A percentile compares a stretch with the other conserved stretches of the same genome.
Evolutionary conservation across 2,113 vertebrate genomes (phyloP).

Genomic region (Periophthalmus modestus): DNA sequence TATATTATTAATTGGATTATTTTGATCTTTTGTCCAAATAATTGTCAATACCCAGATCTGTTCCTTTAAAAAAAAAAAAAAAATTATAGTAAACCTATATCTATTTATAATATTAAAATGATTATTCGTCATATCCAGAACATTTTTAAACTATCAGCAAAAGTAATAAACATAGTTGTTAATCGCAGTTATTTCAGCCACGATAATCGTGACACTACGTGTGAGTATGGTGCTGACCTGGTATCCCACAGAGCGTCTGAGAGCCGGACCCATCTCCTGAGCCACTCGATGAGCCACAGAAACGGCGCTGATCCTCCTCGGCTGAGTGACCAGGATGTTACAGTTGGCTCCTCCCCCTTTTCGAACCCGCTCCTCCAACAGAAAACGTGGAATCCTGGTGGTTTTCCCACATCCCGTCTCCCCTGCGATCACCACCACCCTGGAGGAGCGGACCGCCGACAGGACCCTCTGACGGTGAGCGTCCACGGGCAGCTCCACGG

Average conservation of each 20-base stretch:
- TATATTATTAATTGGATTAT: background rate
- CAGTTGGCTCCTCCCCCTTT: slow-evolving; percentile 83
- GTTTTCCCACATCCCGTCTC: slow-evolving; percentile 98
- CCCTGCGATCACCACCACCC: slow-evolving; percentile 89
- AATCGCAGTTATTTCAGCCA: too few species aligned
- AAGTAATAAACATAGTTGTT: too few species aligned
- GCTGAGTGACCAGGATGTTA: slow-evolving; percentile 94
- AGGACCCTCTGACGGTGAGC: slow-evolving; percentile 84
- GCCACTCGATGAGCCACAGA: slow-evolving; percentile 91
- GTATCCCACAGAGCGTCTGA: slow-evolving; percentile 87
- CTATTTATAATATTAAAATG: too few species aligned
- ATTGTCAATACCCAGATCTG: too few species aligned
- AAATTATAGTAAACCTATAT: too few species aligned
- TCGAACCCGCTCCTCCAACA: slow-evolving; percentile 85
- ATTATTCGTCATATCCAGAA: too few species aligned
- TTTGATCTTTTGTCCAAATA: background rate
- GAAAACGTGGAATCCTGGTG: slow-evolving; percentile 90
- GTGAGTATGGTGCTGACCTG: slow-evolving; percentile 69
- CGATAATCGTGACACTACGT: too few species aligned
- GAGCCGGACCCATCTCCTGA: slow-evolving; percentile 87
- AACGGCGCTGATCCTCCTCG: slow-evolving; percentile 92
- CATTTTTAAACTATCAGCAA: too few species aligned
- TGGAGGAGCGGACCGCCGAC: slow-evolving; percentile 81
- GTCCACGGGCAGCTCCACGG: slow-evolving; percentile 85
- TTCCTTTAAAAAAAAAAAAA: too few species aligned